Conservation (phyloP, 2,888 invertebrate species). For the Brenthis daphne region DNA sequence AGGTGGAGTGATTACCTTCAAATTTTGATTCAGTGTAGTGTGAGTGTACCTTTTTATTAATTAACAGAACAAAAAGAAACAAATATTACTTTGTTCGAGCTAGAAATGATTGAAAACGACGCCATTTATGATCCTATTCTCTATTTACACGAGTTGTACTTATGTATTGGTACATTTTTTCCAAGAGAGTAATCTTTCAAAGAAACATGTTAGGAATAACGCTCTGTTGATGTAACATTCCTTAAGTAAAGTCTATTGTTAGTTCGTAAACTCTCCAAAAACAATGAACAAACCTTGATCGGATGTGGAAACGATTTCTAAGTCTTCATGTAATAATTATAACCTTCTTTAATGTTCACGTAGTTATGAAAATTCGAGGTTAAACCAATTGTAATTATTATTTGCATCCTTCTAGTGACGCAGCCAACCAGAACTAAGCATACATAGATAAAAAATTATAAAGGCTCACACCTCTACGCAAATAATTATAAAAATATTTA, state of each 20-base stretch:
- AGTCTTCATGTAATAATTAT: slow-evolving; percentile 40
- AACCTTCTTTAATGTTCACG: slow-evolving; percentile 44
- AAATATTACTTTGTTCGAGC: no score
- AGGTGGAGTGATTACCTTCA: no score
- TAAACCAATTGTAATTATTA: slow-evolving; percentile 40
- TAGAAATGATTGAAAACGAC: no score
- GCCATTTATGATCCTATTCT: no score
- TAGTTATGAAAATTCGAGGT: slow-evolving; percentile 44
- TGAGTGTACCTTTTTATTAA: no score
- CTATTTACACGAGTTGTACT: no score
- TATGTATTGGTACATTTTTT: no score
- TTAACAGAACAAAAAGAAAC: no score
- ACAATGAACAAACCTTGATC: slow-evolving; percentile 42
- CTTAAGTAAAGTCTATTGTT: slow-evolving; percentile 20
- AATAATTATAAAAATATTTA: no score
- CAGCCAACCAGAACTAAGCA: slow-evolving; percentile 13
- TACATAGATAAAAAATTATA: no score
- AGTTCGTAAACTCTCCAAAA: slow-evolving; percentile 26
- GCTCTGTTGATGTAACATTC: slow-evolving; percentile 14
- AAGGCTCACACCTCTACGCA: no score
- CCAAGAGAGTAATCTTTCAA: background rate
- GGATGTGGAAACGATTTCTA: slow-evolving; percentile 44
- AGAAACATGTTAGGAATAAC: background rate
- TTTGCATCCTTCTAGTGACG: slow-evolving; percentile 36
- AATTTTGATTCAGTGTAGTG: no score